Evolutionary conservation across 2,797 vertebrate genomes (phyloP).

Genomic region (Schizopygopsis pylzovi): DNA sequence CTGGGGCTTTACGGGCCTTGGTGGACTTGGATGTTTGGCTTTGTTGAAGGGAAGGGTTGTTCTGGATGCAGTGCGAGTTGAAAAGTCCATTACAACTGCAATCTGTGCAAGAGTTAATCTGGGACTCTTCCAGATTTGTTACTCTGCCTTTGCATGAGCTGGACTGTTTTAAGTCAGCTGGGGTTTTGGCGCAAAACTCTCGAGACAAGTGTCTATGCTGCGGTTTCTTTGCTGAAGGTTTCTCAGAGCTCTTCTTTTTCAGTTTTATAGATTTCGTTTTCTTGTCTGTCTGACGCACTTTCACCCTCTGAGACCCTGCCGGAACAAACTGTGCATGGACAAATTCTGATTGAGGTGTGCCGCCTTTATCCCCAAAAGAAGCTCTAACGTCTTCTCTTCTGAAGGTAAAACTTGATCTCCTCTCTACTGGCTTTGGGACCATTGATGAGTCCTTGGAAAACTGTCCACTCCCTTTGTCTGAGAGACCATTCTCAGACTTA

Average conservation of each 20-base stretch:
- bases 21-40: constrained; percentile 67
- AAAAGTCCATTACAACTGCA: constrained; percentile 79
- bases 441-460: constrained; percentile 14
- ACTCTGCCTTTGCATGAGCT: constrained; percentile 51
- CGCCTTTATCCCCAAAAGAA: constrained; percentile 60
- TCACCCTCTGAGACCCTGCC: constrained; percentile 78
- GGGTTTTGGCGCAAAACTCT: constrained; percentile 67
- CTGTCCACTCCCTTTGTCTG: constrained; percentile 9
- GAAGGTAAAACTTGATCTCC: constrained; percentile 60
- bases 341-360: constrained; percentile 69
- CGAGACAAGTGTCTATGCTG: constrained; percentile 69
- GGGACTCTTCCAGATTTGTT: constrained; percentile 69
- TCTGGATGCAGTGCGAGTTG: constrained; percentile 62
- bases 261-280: constrained; percentile 83
- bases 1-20: constrained; percentile 66
- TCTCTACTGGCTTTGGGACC: constrained; percentile 61
- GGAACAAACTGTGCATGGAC: constrained; percentile 83
- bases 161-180: constrained; percentile 65
- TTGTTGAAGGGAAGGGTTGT: constrained; percentile 66
- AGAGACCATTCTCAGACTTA: constrained; percentile 14
- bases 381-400: constrained; percentile 67
- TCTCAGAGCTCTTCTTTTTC: constrained; percentile 79
- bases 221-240: constrained; percentile 70
- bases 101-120: constrained; percentile 82
- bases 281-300: constrained; percentile 80